phyloP scores from a whole-genome alignment of 2,888 invertebrate species.

The Lydus trimaculatus region DNA sequence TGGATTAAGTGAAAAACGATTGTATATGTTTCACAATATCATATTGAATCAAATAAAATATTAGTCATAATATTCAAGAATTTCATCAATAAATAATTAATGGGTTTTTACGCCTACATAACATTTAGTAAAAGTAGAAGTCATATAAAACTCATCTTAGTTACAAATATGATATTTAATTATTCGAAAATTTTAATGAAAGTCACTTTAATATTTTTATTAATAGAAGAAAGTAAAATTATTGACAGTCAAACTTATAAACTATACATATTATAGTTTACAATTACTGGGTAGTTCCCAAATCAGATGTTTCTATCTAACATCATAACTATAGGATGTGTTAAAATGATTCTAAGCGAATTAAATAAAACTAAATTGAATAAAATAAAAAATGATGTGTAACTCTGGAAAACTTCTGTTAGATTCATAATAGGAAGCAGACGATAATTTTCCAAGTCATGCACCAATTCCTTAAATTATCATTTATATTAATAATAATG shows the following conservation, averaged over 20 bases:
- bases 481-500: neutral
- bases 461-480: conserved; percentile 2
- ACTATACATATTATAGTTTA: no score
- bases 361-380: neutral
- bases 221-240: no score
- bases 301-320: neutral
- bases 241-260: no score
- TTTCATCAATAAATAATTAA: neutral
- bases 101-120: neutral
- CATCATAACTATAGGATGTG: no score
- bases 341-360: no score
- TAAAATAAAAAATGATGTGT: neutral
- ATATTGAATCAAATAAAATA: neutral
- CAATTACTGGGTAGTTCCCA: neutral
- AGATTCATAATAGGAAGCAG: neutral
- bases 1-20: neutral
- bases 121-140: neutral
- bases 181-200: no score
- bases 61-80: neutral
- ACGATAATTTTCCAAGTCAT: conserved; percentile 1
- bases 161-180: neutral
- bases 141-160: neutral
- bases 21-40: neutral
- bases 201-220: no score
- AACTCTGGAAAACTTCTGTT: neutral